Evolutionary conservation across 2,797 vertebrate species (phyloP), one percentile per base, ranked within the genome.

Genomic region (Peromyscus attwateri): DNA sequence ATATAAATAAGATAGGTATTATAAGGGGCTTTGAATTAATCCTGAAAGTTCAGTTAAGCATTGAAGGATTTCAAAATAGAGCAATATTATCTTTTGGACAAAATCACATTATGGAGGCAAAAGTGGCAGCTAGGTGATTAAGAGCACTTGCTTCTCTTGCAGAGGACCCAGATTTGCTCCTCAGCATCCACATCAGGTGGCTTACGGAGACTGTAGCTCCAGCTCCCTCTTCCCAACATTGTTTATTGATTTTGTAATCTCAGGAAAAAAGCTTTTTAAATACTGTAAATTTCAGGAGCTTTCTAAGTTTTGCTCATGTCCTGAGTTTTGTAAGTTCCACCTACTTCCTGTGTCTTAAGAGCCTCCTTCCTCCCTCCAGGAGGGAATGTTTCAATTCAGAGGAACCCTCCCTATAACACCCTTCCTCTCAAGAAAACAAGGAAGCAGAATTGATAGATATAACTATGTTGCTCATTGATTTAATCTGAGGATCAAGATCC

Each of bases 391-490:
- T 43, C 57, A 83, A 29, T 83, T 62, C 37, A 43, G 37, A 83
- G 23, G 16, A 43, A 83, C 6, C 10, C 27, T 21, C 16, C 60
- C 37, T 21, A 43, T 25, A 83, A 64, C 21, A 43, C 12, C 25
- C 9, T 71, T 87, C 40, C 70, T 23, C 37, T 62, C 6, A 0
- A 82, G 25, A 77, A 66, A 60, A 23, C 62, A 52, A 4, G 11
- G 12, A 40, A 2, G 29, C 8, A 21, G 10, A 23, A 66, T 23
- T 12, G 2, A 4, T 23, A 19, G 3, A 7, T 19, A 40, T 11
- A 62, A 29, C 34, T 57, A 11, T 3, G 17, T 2, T 43, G 1
- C 4, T 21, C 66, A 19, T 0, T 19, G 9, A 1, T 81, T 55
- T 29, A 0, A 11, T 43, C 16, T 46, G 10, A 31, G 3, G 27